Percentiles rank a stretch among this genome's conserved stretches.
These are phyloP conservation scores for Ageneiosus marmoratus DNA, from an alignment of 2,113 vertebrate genomes.

Conservation along the genomic window DNA sequence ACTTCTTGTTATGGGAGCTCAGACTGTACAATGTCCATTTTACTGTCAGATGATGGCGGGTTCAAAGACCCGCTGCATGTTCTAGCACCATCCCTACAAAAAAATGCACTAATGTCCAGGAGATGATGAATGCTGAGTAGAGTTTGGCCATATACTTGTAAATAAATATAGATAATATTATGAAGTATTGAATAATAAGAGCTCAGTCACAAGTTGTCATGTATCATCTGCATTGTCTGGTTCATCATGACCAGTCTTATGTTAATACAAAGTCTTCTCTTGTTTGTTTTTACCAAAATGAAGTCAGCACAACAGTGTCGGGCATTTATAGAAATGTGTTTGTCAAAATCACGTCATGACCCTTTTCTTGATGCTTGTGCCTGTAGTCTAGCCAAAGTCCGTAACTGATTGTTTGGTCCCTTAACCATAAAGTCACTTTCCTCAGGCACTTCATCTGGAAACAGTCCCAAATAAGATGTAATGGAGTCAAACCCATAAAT, in stretches of 20 bases:
- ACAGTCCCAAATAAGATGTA: not conserved
- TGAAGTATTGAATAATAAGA: not conserved
- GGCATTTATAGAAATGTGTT: not conserved
- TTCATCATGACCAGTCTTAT: not conserved
- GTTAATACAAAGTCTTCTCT: not conserved
- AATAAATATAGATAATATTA: not conserved
- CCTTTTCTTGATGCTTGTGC: not conserved
- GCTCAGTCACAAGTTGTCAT: not conserved
- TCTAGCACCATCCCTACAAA: not conserved
- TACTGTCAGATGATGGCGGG: not conserved
- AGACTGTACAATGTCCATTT: not conserved
- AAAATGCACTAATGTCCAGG: not conserved
- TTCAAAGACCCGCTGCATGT: not conserved
- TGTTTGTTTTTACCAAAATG: not conserved
- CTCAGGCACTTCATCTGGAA: not conserved
- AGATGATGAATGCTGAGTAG: not conserved
- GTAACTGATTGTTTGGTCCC: conserved; percentile 2
- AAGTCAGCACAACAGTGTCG: not conserved
- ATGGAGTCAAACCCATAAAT: not conserved
- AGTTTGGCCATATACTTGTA: not conserved
- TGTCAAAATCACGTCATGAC: not conserved
- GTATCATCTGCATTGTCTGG: not conserved
- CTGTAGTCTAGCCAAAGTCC: conserved; percentile 7
- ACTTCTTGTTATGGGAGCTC: not conserved
- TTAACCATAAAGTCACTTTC: not conserved